Base-by-base conservation (phyloP, 2,113 vertebrate species). In the Rhadina sibilatrix region DNA sequence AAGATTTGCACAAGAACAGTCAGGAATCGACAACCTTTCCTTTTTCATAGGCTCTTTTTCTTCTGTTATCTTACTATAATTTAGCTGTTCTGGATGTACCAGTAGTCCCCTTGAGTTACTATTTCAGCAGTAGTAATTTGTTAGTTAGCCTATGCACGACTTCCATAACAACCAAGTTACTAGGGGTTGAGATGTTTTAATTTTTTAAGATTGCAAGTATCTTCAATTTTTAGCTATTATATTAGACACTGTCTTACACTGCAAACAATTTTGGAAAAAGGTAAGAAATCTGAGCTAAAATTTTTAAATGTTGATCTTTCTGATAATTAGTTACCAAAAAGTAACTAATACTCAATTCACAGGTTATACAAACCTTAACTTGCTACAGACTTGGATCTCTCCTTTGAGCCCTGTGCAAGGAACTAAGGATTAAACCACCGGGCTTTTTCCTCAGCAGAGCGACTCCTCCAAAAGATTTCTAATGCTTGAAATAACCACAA, bases 401-500 rank as follows among this genome's bases (percentile, higher is more conserved):
- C 49, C 47, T 71, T 74, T 96, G 88, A 95, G 91, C 59, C 91
- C 91, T 87, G 89, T 57, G 38, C 68, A 92, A 94, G 53, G 96
- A 97, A 96, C 28, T 80, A 91, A 85, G 76, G 89, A 90, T 68
- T 90, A 95, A 93, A 92, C 54, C 61, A 40, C 25, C 40, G 38
- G 5, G 24, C 71, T 88, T 81, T 52, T 82, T 31, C 56, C 83
- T 93, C 70, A 35, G 86, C 93, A 90, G 1, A 96, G 92, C 22
- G 54, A 77, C 83, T 89, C 91, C 93, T 96, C 95, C 66, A 97
- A 92, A 93, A 97, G 57, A 94, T 95, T 96, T 97, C 80, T 81
- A 82, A 90, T 89, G 89, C 89, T 94, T 96, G 97, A 94, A 95
- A 93, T 52, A 97, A 97, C 97, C 95, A 95, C 98, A 98, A 97